Evolutionary conservation across 2,797 vertebrate species (phyloP).

Genomic region (Borostomias antarcticus): DNA sequence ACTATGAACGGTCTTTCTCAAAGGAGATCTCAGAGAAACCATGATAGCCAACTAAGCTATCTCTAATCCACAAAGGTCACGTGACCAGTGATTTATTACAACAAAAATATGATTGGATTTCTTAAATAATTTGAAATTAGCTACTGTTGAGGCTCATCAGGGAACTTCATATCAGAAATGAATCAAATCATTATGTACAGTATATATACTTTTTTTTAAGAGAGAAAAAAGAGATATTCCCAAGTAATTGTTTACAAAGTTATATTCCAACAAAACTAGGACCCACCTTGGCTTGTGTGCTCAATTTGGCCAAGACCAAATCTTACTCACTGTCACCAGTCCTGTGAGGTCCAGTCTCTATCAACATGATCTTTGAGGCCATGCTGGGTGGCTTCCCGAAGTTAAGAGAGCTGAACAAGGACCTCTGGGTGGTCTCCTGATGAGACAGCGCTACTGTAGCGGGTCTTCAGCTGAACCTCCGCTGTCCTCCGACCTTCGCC

Average conservation of each 20-base stretch:
- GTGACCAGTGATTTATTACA: slow-evolving; percentile 34
- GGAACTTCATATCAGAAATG: slow-evolving; percentile 45
- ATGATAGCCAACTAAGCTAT: slow-evolving; percentile 59
- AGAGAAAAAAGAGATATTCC: too few relatives aligned
- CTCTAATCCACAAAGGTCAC: slow-evolving; percentile 49
- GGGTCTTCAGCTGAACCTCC: slow-evolving; percentile 87
- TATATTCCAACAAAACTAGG: too few relatives aligned
- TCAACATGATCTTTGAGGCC: slow-evolving; percentile 56
- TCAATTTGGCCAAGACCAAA: too few relatives aligned
- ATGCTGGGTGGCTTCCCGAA: slow-evolving; percentile 78
- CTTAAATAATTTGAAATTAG: slow-evolving; percentile 59
- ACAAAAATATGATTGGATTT: slow-evolving; percentile 56
- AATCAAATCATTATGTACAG: slow-evolving; percentile 19
- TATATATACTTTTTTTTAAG: not conserved
- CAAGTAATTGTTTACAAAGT: too few relatives aligned
- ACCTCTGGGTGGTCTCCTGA: slow-evolving; percentile 92
- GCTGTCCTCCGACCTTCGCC: slow-evolving; percentile 69
- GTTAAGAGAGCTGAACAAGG: slow-evolving; percentile 88
- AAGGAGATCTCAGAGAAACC: slow-evolving; percentile 74
- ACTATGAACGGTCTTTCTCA: slow-evolving; percentile 77
- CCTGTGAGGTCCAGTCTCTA: too few relatives aligned
- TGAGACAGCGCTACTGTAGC: slow-evolving; percentile 91
- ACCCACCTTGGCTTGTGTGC: too few relatives aligned
- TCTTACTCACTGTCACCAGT: too few relatives aligned
- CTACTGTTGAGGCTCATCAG: slow-evolving; percentile 45